Evolutionary conservation across 2,113 vertebrate species (phyloP).

Genomic region (Apodemus speciosus): DNA sequence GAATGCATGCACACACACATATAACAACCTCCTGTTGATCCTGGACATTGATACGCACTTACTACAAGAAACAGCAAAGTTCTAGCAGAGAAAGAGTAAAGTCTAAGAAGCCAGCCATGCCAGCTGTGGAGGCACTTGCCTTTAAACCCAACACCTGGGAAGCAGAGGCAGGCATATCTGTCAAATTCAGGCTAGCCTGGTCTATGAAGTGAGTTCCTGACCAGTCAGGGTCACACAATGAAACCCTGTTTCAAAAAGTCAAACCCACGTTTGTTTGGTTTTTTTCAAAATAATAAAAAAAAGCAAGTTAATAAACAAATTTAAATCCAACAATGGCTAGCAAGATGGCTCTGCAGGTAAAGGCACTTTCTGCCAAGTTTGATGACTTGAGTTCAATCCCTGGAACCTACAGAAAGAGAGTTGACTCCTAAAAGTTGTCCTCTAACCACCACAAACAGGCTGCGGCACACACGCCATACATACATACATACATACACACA

Average conservation of each 20-base stretch:
- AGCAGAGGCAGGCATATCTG: too few relatives aligned
- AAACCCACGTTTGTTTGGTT: too few relatives aligned
- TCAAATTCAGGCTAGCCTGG: too few relatives aligned
- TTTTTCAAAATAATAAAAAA: background rate
- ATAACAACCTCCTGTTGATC: background rate
- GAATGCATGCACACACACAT: background rate
- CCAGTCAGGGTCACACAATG: too few relatives aligned
- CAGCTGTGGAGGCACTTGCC: background rate
- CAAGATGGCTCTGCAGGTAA: background rate
- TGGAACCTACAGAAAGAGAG: background rate
- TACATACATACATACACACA: background rate
- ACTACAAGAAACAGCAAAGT: background rate
- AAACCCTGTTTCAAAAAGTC: too few relatives aligned
- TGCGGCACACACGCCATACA: background rate
- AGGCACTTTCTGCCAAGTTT: background rate
- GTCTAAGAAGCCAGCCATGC: background rate
- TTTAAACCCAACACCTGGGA: too few relatives aligned
- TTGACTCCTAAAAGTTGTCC: background rate
- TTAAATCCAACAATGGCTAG: background rate
- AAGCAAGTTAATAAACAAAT: background rate
- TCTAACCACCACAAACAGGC: background rate
- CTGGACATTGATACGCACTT: background rate
- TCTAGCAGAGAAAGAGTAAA: background rate
- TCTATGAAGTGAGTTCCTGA: too few relatives aligned
- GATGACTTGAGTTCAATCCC: background rate